Conservation (phyloP, 2,113 vertebrate species). For the Tragulus kanchil region DNA sequence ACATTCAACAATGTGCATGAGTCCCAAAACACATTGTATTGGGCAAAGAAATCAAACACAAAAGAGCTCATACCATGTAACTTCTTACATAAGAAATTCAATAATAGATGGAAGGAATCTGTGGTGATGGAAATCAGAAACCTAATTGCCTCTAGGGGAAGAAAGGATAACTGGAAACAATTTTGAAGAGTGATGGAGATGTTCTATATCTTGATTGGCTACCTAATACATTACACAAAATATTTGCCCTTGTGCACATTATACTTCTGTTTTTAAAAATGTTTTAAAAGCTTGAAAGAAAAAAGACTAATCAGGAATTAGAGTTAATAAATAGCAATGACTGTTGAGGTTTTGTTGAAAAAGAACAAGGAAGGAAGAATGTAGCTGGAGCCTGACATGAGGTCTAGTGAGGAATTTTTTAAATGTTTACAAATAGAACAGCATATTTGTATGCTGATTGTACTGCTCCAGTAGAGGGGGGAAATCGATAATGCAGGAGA, state of each 20-base stretch:
- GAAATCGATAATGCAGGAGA: background rate
- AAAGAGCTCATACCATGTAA: background rate
- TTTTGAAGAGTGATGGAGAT: background rate
- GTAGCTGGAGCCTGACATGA: background rate
- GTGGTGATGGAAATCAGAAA: background rate
- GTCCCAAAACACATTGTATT: background rate
- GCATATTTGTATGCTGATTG: background rate
- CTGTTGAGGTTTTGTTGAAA: background rate
- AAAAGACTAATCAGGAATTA: background rate
- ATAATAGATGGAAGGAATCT: background rate
- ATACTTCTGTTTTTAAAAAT: background rate
- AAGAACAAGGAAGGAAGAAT: background rate
- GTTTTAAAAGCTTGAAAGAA: background rate
- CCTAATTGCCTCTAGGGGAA: background rate
- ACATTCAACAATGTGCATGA: background rate
- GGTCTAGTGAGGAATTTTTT: background rate
- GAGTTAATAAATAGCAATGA: background rate
- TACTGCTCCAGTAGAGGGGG: background rate
- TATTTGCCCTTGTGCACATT: background rate
- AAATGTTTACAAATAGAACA: background rate
- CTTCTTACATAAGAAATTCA: background rate
- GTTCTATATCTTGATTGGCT: background rate
- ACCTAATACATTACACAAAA: background rate
- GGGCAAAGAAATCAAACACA: background rate
- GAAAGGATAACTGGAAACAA: background rate